Percentiles rank a stretch among this genome's conserved stretches.
These are phyloP conservation scores for Heterodera schachtii DNA, from an alignment of 1,140 invertebrate species.

Conservation along the genomic window DNA sequence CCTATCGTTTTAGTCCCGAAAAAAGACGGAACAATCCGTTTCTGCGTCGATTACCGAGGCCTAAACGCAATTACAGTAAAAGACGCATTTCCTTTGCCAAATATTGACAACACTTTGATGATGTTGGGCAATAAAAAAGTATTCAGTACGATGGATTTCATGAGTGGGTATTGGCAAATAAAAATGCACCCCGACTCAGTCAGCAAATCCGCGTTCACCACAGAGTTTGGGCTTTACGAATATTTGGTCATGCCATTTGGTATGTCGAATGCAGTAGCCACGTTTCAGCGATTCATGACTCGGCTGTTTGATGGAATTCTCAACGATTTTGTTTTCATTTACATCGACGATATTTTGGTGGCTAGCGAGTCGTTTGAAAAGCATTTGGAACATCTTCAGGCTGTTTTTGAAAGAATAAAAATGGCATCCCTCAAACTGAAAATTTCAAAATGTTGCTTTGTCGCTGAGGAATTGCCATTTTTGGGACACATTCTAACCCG, in stretches of 20 bases:
- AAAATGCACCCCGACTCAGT: slow-evolving; percentile 27
- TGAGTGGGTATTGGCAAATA: slow-evolving; percentile 46
- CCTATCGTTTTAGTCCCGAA: slow-evolving; percentile 70
- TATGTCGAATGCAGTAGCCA: slow-evolving; percentile 65
- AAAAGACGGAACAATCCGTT: slow-evolving; percentile 66
- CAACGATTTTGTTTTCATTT: slow-evolving; percentile 3
- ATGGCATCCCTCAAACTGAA: not conserved
- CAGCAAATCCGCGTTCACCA: slow-evolving; percentile 43
- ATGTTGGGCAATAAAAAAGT: slow-evolving; percentile 51
- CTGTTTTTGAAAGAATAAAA: not conserved
- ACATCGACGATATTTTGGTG: slow-evolving; percentile 20
- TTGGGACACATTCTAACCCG: slow-evolving; percentile 14
- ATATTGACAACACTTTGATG: slow-evolving; percentile 68
- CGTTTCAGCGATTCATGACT: slow-evolving; percentile 70
- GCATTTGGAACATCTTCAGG: not conserved
- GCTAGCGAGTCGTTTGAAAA: not conserved
- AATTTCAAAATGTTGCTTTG: not conserved
- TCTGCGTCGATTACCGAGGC: slow-evolving; percentile 68
- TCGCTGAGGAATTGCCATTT: not conserved
- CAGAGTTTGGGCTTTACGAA: slow-evolving; percentile 60
- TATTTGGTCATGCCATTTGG: slow-evolving; percentile 68
- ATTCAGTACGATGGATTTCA: slow-evolving; percentile 65
- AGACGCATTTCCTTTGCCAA: slow-evolving; percentile 70
- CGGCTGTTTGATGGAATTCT: not conserved
- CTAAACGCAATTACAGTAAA: slow-evolving; percentile 67